Percentiles rank a stretch among this genome's conserved stretches.
Conservation (phyloP, 2,888 invertebrate species). For the Eupithecia inturbata region DNA sequence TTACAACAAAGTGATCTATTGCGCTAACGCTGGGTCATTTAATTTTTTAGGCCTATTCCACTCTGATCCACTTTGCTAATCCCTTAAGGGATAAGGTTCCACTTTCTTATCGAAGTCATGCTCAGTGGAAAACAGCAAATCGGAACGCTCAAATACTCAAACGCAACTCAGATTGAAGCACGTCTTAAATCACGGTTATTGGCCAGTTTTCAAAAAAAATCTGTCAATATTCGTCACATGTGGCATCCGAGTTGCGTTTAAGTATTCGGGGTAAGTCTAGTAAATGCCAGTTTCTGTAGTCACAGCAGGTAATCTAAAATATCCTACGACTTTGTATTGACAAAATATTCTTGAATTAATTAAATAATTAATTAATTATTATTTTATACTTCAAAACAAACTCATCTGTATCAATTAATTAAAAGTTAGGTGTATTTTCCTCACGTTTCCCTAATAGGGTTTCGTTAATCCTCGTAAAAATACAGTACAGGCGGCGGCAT, state of each 20-base stretch:
- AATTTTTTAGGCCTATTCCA: too few relatives aligned
- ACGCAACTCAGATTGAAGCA: too few relatives aligned
- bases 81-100: too few relatives aligned
- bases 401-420: slow-evolving; percentile 30
- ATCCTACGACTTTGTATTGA: background rate
- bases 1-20: background rate
- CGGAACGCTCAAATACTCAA: background rate
- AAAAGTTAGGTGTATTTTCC: background rate
- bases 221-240: too few relatives aligned
- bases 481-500: background rate
- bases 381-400: background rate
- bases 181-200: too few relatives aligned
- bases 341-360: background rate
- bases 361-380: background rate
- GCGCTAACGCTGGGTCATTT: background rate
- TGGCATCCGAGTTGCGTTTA: too few relatives aligned
- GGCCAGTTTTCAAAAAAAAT: too few relatives aligned
- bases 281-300: background rate
- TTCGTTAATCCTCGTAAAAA: background rate
- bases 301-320: background rate
- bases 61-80: too few relatives aligned
- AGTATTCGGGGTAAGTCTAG: background rate
- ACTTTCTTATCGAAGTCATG: background rate
- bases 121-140: background rate
- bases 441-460: background rate